Base-by-base conservation (phyloP, 2,113 vertebrate species). In the Megaptera novaeangliae region DNA sequence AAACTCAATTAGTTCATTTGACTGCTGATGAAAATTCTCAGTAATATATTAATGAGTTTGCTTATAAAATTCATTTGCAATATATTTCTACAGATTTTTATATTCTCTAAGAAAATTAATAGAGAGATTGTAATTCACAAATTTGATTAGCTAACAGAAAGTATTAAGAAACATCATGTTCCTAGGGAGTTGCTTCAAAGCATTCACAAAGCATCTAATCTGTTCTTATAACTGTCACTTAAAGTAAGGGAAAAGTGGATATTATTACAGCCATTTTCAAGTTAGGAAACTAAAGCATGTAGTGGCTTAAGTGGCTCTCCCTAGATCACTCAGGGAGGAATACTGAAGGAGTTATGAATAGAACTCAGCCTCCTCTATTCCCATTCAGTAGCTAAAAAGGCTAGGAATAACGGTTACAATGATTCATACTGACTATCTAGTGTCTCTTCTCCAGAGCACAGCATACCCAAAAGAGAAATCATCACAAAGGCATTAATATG, bases 161-260 rank as follows among this genome's bases (percentile, higher is more conserved):
- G 75, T 93, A 6, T 82, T 87, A 75, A 82, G 81, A 92, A 94
- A 14, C 9, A 91, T 57, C 61, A 86, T 61, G 29, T 72, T 95
- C 63, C 80, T 81, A 77, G 91, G 69, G 21, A 96, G 23, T 81
- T 96, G 34, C 55, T 90, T 96, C 63, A 90, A 97, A 94, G 44
- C 49, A 81, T 72, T 93, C 6, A 29, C 21, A 88, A 92, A 91
- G 41, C 29, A 94, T 46, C 75, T 72, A 57, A 59, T 86, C 21
- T 84, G 85, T 61, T 39, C 64, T 84, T 83, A 46, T 83, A 92
- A 83, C 11, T 68, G 39, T 84, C 80, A 88, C 49, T 92, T 96
- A 87, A 92, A 95, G 39, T 95, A 87, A 92, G 94, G n/a, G 34
- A 74, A 93, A 93, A 25, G 46, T 46, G 10, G 17, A 31, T n/a